Conservation (phyloP, 1,140 invertebrate species). For the Elysia chlorotica region DNA sequence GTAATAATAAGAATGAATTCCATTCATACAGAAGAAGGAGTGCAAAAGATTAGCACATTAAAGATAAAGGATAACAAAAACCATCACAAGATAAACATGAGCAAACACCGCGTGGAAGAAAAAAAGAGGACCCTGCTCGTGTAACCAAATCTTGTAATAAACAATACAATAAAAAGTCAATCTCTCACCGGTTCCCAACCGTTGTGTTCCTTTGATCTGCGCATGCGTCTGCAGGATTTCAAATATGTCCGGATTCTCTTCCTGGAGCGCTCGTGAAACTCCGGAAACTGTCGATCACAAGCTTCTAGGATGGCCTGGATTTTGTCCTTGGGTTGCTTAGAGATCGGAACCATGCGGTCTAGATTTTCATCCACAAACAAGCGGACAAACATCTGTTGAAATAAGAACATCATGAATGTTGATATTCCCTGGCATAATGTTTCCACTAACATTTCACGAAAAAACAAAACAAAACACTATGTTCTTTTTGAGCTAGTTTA, state of each 20-base stretch:
- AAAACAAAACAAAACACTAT: not conserved
- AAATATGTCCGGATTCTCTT: slow-evolving; percentile 94
- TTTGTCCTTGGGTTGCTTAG: slow-evolving; percentile 96
- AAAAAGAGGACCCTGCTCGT: too few relatives aligned
- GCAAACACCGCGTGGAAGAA: too few relatives aligned
- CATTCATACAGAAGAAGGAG: too few relatives aligned
- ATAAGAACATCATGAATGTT: not conserved
- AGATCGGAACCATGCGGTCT: slow-evolving; percentile 94
- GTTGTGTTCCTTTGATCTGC: slow-evolving; percentile 80
- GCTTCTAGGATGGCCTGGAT: slow-evolving; percentile 97
- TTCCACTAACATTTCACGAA: not conserved
- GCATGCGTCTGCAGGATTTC: slow-evolving; percentile 93
- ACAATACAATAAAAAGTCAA: not conserved
- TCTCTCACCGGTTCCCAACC: slow-evolving; percentile 73
- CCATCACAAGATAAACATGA: too few relatives aligned
- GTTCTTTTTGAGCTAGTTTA: too few relatives aligned
- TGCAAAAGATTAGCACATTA: too few relatives aligned
- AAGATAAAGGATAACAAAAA: too few relatives aligned
- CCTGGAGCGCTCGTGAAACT: slow-evolving; percentile 90
- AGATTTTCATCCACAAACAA: slow-evolving; percentile 96
- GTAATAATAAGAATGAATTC: too few relatives aligned
- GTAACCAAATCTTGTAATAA: too few relatives aligned
- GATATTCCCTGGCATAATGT: not conserved
- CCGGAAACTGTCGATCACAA: slow-evolving; percentile 94
- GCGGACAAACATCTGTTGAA: slow-evolving; percentile 90